Percentiles rank a stretch among this genome's conserved stretches.
These are phyloP conservation scores for Harpalus rubripes DNA, from an alignment of 2,888 invertebrate genomes.

Conservation along the genomic window DNA sequence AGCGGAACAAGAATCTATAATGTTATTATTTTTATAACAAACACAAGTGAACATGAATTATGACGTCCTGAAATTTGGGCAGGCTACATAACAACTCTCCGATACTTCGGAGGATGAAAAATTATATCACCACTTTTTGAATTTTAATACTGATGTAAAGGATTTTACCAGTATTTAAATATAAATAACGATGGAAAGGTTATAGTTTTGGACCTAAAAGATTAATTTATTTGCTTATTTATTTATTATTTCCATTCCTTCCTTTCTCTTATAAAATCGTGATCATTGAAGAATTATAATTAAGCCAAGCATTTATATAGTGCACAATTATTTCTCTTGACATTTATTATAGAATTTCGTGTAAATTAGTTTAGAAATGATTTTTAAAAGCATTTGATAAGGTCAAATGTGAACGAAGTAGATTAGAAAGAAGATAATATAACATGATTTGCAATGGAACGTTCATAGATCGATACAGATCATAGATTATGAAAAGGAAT, in stretches of 20 bases:
- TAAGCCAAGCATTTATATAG: constrained; percentile 39
- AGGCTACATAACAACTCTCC: too few species aligned
- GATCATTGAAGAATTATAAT: constrained; percentile 41
- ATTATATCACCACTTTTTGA: too few species aligned
- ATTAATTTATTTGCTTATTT: neutral
- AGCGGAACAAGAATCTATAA: constrained; percentile 18
- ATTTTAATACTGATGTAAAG: too few species aligned
- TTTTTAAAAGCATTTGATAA: constrained; percentile 50
- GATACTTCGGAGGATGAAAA: too few species aligned
- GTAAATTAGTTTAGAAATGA: constrained; percentile 58
- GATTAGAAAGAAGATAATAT: neutral
- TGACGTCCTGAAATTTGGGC: too few species aligned
- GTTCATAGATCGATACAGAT: constrained; percentile 34
- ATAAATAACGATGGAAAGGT: too few species aligned
- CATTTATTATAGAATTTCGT: constrained; percentile 57
- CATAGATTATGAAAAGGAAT: neutral
- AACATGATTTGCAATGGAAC: constrained; percentile 4
- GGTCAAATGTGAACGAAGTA: constrained; percentile 43
- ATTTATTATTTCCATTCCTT: neutral
- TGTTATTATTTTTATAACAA: too few species aligned
- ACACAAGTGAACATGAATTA: too few species aligned
- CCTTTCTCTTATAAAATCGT: constrained; percentile 19
- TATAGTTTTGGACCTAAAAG: neutral
- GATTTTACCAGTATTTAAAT: too few species aligned
- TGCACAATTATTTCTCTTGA: constrained; percentile 45